Conservation (phyloP, 64 coral and sea anemone species). For the Montipora cactus region DNA sequence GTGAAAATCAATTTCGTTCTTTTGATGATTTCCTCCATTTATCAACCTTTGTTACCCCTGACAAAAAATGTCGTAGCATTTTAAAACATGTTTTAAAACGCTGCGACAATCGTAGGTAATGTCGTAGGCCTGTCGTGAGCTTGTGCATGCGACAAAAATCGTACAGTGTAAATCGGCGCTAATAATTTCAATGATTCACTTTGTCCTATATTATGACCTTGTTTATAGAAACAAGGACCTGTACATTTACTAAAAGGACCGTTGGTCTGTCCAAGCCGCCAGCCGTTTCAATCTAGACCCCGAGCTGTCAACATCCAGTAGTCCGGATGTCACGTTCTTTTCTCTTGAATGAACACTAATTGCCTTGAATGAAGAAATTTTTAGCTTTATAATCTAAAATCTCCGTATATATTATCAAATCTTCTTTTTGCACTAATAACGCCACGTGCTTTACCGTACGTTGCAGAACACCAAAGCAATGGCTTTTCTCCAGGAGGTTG, state of each 20-base stretch:
- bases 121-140: too few relatives aligned
- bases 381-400: too few relatives aligned
- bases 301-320: background rate
- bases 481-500: conserved; percentile 40
- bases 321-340: background rate
- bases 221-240: too few relatives aligned
- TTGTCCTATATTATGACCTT: background rate
- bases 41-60: too few relatives aligned
- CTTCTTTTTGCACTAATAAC: conserved; percentile 18
- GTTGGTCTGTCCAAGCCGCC: background rate
- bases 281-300: conserved; percentile 10
- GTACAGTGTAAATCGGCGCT: too few relatives aligned
- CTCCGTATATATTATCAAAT: too few relatives aligned
- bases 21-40: too few relatives aligned
- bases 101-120: too few relatives aligned
- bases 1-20: too few relatives aligned
- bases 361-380: background rate
- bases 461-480: background rate
- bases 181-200: background rate
- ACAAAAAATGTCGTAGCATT: too few relatives aligned
- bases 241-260: background rate
- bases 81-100: too few relatives aligned
- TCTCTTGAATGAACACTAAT: conserved; percentile 7
- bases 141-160: too few relatives aligned
- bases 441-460: background rate